Evolutionary conservation across 1,140 invertebrate genomes (phyloP), one percentile per base, ranked within the genome.

Genomic region (Berghia stephanieae): DNA sequence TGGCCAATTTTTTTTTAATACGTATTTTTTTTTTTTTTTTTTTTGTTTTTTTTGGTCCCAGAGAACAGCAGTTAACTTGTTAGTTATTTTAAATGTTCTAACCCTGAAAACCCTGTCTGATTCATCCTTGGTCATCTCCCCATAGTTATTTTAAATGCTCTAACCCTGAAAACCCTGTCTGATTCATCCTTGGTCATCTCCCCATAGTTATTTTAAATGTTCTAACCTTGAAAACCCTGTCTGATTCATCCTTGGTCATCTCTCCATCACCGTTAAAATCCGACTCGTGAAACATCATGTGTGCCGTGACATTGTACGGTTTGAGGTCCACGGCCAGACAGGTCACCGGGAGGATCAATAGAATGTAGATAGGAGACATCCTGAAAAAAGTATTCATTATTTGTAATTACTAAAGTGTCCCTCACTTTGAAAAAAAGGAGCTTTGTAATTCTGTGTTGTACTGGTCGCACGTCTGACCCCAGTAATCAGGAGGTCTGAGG

Each of bases 281-380:
- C 16, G 21, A 63, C 3, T 18, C 27, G 24, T n/a, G 10, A 31
- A 78, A 78, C 67, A 78, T 70, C 0, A 16, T 27, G 34, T 42
- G 31, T 21, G 76, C 76, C 0, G 76, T 78, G 4, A 46, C 40
- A 31, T 78, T 60, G 40, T 78, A 78, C 3, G 76, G 76, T 36
- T 63, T 70, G 8, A 78, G 55, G 38, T 55, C 46, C 27, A 55
- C 36, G 31, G 31, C 34, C 27, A 42, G 60, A 40, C 13, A n/a
- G 8, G 21, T 8, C 18, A 31, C 38, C 21, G 68, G 5, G 3
- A 42, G 34, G 13, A 70, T 24, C 68, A 70, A n/a, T n/a, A n/a
- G n/a, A n/a, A n/a, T n/a, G n/a, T n/a, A n/a, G n/a, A n/a, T n/a
- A n/a, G n/a, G n/a, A n/a, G n/a, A n/a, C n/a, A n/a, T n/a, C n/a